A percentile compares a stretch with the other conserved stretches of the same genome.
phyloP scores from a whole-genome alignment of 2,113 vertebrate genomes.

The Corythoichthys haematopterus region DNA sequence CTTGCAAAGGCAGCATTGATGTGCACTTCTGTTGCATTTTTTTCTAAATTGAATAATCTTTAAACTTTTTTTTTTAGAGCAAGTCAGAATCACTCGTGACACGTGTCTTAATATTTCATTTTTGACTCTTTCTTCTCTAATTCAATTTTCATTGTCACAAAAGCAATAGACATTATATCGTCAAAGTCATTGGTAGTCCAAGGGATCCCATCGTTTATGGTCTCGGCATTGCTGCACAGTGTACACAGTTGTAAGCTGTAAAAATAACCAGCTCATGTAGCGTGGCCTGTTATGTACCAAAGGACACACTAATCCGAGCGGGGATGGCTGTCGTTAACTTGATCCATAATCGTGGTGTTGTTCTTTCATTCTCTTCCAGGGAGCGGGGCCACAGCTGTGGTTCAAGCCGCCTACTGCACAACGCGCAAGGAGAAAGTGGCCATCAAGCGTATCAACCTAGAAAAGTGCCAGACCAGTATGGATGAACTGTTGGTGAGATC shows the following conservation, averaged over 20 bases:
- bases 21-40: too few relatives aligned
- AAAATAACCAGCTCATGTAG: background rate
- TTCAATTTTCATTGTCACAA: too few relatives aligned
- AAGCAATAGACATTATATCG: too few relatives aligned
- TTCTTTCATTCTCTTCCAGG: constrained; percentile 40
- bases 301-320: background rate
- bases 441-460: constrained; percentile 92
- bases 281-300: background rate
- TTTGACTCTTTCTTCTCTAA: too few relatives aligned
- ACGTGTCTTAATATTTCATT: too few relatives aligned
- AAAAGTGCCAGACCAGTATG: constrained; percentile 97
- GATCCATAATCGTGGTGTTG: background rate
- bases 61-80: too few relatives aligned
- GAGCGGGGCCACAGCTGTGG: constrained; percentile 82
- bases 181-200: too few relatives aligned
- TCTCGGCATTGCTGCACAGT: too few relatives aligned
- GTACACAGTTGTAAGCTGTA: background rate
- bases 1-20: too few relatives aligned
- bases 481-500: constrained; percentile 88
- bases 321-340: background rate
- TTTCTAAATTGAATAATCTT: too few relatives aligned
- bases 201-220: too few relatives aligned
- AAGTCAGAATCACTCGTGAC: too few relatives aligned
- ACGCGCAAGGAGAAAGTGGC: constrained; percentile 95
- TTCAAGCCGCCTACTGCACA: constrained; percentile 85